Percentiles rank a stretch among this genome's conserved stretches.
Evolutionary conservation across 2,888 invertebrate species (phyloP).

Genomic region (Lithodes maja): DNA sequence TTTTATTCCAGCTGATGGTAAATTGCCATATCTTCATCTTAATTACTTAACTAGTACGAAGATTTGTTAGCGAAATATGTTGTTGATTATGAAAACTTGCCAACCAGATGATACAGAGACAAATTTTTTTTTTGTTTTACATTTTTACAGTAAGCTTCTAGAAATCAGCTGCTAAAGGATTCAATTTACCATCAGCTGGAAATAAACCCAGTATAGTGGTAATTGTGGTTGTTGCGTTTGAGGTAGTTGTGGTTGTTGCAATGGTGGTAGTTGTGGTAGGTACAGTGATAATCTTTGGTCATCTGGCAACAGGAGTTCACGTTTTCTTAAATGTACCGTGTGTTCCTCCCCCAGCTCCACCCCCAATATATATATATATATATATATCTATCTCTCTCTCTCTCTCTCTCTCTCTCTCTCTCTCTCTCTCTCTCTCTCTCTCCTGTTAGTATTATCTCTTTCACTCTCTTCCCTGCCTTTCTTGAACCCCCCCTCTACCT

Average conservation of each 20-base stretch:
- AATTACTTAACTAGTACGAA: too few relatives aligned
- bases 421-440: conserved; percentile 18
- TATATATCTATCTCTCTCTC: background rate
- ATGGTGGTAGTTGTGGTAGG: conserved; percentile 2
- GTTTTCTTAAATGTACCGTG: conserved; percentile 33
- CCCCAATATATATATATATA: background rate
- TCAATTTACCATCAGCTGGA: too few relatives aligned
- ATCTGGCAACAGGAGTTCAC: conserved; percentile 29
- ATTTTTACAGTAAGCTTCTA: background rate
- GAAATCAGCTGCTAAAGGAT: background rate
- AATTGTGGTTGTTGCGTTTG: background rate
- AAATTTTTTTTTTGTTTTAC: too few relatives aligned
- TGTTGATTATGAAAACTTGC: too few relatives aligned
- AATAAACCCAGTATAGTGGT: background rate
- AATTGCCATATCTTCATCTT: too few relatives aligned
- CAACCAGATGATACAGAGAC: background rate
- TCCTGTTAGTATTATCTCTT: conserved; percentile 9
- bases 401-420: conserved; percentile 4
- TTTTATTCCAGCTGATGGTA: background rate
- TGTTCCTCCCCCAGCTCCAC: conserved; percentile 22
- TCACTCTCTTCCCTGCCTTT: conserved; percentile 32
- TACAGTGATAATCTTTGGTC: conserved; percentile 10
- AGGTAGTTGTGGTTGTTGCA: background rate
- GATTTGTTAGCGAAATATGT: too few relatives aligned
- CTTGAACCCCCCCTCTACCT: conserved; percentile 19